Base-by-base conservation (phyloP, 2,888 invertebrate genomes). In the Dryococelus australis region DNA sequence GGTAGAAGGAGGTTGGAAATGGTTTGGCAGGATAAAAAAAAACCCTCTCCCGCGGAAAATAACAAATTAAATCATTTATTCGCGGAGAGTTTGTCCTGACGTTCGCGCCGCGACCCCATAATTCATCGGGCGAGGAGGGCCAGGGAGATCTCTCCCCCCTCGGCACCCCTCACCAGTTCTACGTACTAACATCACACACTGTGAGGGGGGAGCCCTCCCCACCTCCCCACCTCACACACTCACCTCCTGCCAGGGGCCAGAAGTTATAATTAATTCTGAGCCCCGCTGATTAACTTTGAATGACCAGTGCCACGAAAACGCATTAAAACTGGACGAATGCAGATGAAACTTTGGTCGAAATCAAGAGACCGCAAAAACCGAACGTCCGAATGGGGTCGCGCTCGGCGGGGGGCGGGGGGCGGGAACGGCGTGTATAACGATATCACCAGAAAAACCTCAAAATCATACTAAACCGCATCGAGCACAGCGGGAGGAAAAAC, bases 271-370 rank as follows among this genome's bases (percentile, higher is more conserved):
- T 88, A 88, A 88, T 88, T 88, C 88, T 83, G 87, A 88, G 86
- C 87, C 87, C 88, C 85, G 86, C 88, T 88, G 88, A 88, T 88
- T 88, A 88, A 88, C 86, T 88, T 88, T 88, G 88, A 88, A 87
- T 87, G 88, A 88, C 87, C 87, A 88, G 88, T 87, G 86, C 88
- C 88, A 87, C 88, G 88, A 88, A 88, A 88, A 88, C 88, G 87
- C 88, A 88, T 88, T 88, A 88, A 88, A 88, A 88, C 88, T 88
- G 88, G 87, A 88, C 88, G 88, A 88, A 88, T 88, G 88, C 86
- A 88, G 88, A 87, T 88, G 88, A 88, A 88, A 88, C 88, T 88
- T 88, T 87, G 88, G 88, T 88, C 88, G 86, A 88, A 88, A 88
- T 88, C 86, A 88, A 88, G 88, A 87, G 88, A 88, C 88, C 88